Base-by-base conservation (phyloP, 2,888 invertebrate species). In the Odontocolon sp. region DNA sequence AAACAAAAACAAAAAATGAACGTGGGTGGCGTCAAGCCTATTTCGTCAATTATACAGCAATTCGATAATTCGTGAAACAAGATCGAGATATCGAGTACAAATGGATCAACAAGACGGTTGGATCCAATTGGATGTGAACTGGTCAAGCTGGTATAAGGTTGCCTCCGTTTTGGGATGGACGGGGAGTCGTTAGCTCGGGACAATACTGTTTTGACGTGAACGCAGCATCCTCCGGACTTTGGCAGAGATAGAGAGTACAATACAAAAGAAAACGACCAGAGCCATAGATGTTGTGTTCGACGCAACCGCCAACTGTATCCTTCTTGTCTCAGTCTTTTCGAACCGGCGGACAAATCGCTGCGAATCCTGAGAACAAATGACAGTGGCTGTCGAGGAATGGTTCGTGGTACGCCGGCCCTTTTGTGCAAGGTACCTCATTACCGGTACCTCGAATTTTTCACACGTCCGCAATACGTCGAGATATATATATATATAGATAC, bases 141-240 rank as follows among this genome's bases (percentile, higher is more conserved):
- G 54, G 16, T 16, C 16, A 80, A 81, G 84, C 40, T 14, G 45
- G n/a, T n/a, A n/a, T 14, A 31, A 16, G 18, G 56, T 28, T 45
- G 64, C 68, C 67, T 70, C 74, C 54, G 64, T 50, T 64, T 23
- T n/a, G 23, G 74, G 73, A 73, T 57, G 64, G 57, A 72, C 69
- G 79, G 66, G 73, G 66, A 69, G 82, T 88, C 87, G 87, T 88
- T 89, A 89, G 85, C 81, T 81, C 78, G 70, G 81, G 81, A 84
- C 86, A 87, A 87, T 87, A 82, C 85, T 88, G 88, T 89, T 90
- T 89, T 88, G 89, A 89, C 88, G 88, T 83, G 54, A 50, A 40
- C 76, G 40, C 56, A 68, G 76, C 67, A 61, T 66, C 71, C 23
- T 59, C 18, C 67, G 28, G 21, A 11, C 33, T 23, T 14, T 52